Evolutionary conservation across 2,797 vertebrate species (phyloP).

Genomic region (Pseudocheirus occidentalis): DNA sequence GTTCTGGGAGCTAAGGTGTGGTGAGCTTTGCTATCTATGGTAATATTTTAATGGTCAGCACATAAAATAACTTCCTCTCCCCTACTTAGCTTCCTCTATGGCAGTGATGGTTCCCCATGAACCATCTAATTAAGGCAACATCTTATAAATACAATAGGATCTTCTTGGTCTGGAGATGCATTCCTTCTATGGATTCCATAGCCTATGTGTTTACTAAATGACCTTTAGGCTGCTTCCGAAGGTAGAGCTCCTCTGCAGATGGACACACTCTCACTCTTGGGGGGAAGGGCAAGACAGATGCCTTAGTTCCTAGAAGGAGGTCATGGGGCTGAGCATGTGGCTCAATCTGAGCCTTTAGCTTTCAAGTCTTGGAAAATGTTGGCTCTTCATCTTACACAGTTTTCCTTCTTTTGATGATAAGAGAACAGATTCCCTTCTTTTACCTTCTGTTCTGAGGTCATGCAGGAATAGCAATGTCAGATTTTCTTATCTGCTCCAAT

Average conservation of each 20-base stretch:
- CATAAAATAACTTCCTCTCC: neutral
- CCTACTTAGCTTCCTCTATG: neutral
- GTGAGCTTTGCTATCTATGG: neutral
- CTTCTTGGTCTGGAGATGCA: neutral
- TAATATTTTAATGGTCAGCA: neutral
- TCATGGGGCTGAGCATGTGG: neutral
- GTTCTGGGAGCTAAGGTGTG: neutral
- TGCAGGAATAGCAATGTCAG: neutral
- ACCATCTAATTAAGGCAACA: neutral
- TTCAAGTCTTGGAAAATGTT: neutral
- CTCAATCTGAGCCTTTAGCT: neutral
- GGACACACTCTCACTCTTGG: neutral
- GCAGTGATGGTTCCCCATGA: neutral
- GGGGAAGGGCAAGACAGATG: neutral
- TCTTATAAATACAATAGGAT: neutral
- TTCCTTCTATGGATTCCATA: neutral
- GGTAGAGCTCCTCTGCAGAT: neutral
- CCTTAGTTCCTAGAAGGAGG: neutral
- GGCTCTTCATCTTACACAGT: neutral
- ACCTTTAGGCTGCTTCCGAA: neutral
- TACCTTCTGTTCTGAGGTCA: neutral
- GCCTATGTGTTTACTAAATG: neutral
- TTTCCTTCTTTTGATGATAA: neutral
- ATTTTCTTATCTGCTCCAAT: neutral
- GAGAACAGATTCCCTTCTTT: neutral